A percentile compares a stretch with the other conserved stretches of the same genome.
Conservation (phyloP, 2,888 invertebrate genomes). For the Zygogramma bicolorata region DNA sequence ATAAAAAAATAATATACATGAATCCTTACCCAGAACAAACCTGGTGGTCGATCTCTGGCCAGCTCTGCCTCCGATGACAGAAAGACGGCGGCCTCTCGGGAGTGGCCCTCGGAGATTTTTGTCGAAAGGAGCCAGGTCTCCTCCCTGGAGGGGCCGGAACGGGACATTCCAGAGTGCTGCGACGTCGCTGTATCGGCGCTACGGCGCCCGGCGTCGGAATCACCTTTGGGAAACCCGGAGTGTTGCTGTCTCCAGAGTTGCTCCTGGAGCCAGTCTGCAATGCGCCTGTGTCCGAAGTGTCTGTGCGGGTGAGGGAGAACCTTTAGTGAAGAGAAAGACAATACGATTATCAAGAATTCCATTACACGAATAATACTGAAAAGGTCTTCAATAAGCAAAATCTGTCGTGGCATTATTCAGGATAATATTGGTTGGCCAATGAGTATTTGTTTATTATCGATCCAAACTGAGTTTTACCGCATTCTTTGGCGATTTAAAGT, state of each 20-base stretch:
- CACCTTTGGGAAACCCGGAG: constrained; percentile 78
- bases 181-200: constrained; percentile 68
- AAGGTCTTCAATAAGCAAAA: too few relatives aligned
- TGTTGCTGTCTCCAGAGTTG: constrained; percentile 65
- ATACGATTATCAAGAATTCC: too few relatives aligned
- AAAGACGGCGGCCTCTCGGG: constrained; percentile 77
- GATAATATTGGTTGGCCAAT: too few relatives aligned
- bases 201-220: constrained; percentile 78
- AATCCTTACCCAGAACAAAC: constrained; percentile 82
- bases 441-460: too few relatives aligned
- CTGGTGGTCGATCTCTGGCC: constrained; percentile 88
- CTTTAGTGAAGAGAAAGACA: constrained; percentile 45
- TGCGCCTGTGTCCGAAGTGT: constrained; percentile 59
- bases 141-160: constrained; percentile 62
- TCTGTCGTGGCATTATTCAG: too few relatives aligned
- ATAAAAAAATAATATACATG: neutral
- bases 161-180: constrained; percentile 73
- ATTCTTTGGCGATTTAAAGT: too few relatives aligned
- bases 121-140: constrained; percentile 69
- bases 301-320: constrained; percentile 64
- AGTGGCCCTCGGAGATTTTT: constrained; percentile 69
- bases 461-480: too few relatives aligned
- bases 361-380: too few relatives aligned
- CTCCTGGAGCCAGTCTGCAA: constrained; percentile 60
- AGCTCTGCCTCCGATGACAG: constrained; percentile 82